A percentile compares a stretch with the other conserved stretches of the same genome.
Conservation (phyloP, 64 coral and sea anemone genomes). For the Montipora cactus region DNA sequence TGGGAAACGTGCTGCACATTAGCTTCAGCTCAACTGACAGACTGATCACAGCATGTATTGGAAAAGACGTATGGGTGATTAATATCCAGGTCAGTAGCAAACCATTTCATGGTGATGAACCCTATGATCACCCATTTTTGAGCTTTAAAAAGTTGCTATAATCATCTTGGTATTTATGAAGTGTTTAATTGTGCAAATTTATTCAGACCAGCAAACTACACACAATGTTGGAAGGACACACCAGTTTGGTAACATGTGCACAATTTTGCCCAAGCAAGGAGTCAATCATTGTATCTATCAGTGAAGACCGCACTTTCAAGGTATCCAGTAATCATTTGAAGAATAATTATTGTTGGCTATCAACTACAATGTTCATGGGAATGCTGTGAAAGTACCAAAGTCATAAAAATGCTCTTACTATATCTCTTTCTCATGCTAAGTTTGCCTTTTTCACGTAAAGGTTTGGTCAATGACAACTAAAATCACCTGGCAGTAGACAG, state of each 20-base stretch:
- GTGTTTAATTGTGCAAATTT: not conserved
- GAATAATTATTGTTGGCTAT: not conserved
- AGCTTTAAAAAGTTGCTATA: not conserved
- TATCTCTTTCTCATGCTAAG: no score
- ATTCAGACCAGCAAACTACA: conserved; percentile 83
- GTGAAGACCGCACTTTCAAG: conserved; percentile 97
- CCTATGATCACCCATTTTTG: no score
- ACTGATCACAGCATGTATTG: conserved; percentile 80
- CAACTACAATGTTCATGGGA: no score
- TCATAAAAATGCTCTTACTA: no score
- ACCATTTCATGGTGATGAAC: no score
- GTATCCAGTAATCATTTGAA: conserved; percentile 2
- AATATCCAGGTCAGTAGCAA: conserved; percentile 79
- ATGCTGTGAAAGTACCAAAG: no score
- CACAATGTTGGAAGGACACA: conserved; percentile 85
- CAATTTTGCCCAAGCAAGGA: conserved; percentile 82
- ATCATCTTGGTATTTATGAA: not conserved
- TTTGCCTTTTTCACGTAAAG: no score
- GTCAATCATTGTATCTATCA: conserved; percentile 76
- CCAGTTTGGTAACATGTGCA: conserved; percentile 74
- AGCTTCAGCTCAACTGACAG: conserved; percentile 82
- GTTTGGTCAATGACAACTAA: no score
- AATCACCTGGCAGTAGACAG: no score
- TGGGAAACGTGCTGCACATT: conserved; percentile 89
- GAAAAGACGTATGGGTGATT: conserved; percentile 92